Base-by-base conservation (phyloP, 2,797 vertebrate species). In the Furcifer pardalis region DNA sequence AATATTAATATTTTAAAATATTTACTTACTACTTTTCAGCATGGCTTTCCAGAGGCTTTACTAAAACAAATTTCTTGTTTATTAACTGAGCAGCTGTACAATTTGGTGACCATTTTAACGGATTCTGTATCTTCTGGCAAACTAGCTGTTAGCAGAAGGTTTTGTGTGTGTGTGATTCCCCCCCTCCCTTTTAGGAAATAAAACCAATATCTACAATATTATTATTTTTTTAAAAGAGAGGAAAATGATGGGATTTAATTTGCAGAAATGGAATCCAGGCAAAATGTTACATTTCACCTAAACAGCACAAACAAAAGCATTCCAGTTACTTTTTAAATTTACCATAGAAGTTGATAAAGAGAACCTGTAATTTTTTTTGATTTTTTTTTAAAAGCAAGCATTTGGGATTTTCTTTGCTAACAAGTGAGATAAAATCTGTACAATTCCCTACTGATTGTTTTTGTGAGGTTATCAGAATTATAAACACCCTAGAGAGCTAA, bases 401-500 rank as follows among this genome's bases (percentile, higher is more conserved):
- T 87, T 82, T 79, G 68, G 46, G 40, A 90, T 89, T 89, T 56
- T 87, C 80, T 86, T 84, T 88, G 86, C 68, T 86, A 75, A 77
- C 30, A 82, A 84, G 77, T 49, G 83, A 92, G 89, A 82, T 87
- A 80, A 74, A 91, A 89, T 66, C 89, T 89, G 88, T 88, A 89
- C 19, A 79, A 87, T 84, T 88, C 88, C 46, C 82, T 83, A 56
- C 83, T 89, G 88, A 88, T 92, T 88, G 87, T 81, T 91, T 63
- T 86, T 23, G 2, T 88, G 88, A 89, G 79, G 63, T 71, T 78
- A 87, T 86, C 73, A 89, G 79, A 93, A 88, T 84, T 76, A 40
- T 77, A 40, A 25, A 86, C 72, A 83, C 82, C 87, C 37, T 87
- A 86, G 73, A 89, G 82, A 90, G 75, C 75, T 82, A n/a, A n/a